phyloP scores from a whole-genome alignment of 2,113 vertebrate genomes.

The Piprites chloris region DNA sequence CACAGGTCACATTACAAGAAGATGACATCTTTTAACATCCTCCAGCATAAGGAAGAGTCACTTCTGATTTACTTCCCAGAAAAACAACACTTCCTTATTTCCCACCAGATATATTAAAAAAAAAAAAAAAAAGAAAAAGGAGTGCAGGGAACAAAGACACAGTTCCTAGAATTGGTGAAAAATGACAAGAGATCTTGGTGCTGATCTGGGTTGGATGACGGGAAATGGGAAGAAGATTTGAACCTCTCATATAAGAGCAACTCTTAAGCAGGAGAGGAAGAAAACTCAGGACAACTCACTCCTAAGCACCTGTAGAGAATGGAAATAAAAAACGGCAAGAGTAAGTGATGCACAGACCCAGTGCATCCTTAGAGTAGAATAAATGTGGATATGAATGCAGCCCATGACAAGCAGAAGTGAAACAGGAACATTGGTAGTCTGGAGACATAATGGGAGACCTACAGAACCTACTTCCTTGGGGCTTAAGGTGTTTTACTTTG shows the following conservation, averaged over 20 bases:
- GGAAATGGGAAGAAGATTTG: background rate
- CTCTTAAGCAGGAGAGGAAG: background rate
- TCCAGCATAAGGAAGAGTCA: background rate
- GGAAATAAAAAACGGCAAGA: background rate
- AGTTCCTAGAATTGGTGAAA: background rate
- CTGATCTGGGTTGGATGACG: background rate
- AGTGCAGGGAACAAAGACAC: background rate
- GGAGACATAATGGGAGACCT: background rate
- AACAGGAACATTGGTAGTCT: background rate
- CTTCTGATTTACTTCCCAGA: background rate
- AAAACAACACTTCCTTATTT: background rate
- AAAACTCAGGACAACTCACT: background rate
- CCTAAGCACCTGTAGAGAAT: accelerated
- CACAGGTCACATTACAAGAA: background rate
- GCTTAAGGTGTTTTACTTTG: background rate
- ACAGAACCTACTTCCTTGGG: background rate
- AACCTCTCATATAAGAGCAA: background rate
- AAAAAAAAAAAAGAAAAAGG: background rate
- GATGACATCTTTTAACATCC: background rate
- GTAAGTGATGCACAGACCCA: background rate
- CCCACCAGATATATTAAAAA: background rate
- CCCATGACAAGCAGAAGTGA: background rate
- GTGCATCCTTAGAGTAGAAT: background rate
- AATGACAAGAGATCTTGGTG: background rate
- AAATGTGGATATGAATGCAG: background rate